These are phyloP conservation scores for Meloidogyne chitwoodi DNA, from an alignment of 1,140 invertebrate genomes.

Conservation along the genomic window DNA sequence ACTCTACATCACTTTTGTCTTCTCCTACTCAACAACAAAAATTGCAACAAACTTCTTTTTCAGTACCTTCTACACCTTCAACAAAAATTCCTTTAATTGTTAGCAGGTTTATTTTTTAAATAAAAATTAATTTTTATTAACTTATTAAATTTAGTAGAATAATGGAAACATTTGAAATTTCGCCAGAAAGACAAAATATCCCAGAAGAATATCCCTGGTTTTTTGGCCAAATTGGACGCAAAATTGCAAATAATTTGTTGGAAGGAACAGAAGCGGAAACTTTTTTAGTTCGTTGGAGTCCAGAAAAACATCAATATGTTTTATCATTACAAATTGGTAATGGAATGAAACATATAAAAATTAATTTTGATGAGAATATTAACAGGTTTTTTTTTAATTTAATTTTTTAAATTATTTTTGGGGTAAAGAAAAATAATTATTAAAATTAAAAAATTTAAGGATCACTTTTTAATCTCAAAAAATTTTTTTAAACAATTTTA, in stretches of 20 bases:
- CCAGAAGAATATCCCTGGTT: constrained; percentile 51
- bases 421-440: too few species aligned
- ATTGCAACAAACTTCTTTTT: not conserved
- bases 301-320: constrained; percentile 39
- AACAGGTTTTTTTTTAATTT: not conserved
- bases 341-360: constrained; percentile 32
- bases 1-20: not conserved
- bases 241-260: constrained; percentile 54
- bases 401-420: not conserved
- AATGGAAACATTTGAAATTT: constrained; percentile 10
- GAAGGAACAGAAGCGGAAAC: constrained; percentile 58
- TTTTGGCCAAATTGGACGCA: constrained; percentile 61
- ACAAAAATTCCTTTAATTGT: constrained; percentile 12
- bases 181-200: not conserved
- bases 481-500: not conserved
- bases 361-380: constrained; percentile 18
- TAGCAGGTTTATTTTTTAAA: constrained; percentile 22
- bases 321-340: constrained; percentile 17
- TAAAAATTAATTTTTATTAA: too few species aligned
- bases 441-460: too few species aligned
- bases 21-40: not conserved
- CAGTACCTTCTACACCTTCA: not conserved
- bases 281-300: constrained; percentile 61
- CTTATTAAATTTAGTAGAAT: constrained; percentile 23
- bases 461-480: too few species aligned